A percentile compares a stretch with the other conserved stretches of the same genome.
phyloP scores from a whole-genome alignment of 1,140 invertebrate genomes.

The Fragariocoptes setiger region DNA sequence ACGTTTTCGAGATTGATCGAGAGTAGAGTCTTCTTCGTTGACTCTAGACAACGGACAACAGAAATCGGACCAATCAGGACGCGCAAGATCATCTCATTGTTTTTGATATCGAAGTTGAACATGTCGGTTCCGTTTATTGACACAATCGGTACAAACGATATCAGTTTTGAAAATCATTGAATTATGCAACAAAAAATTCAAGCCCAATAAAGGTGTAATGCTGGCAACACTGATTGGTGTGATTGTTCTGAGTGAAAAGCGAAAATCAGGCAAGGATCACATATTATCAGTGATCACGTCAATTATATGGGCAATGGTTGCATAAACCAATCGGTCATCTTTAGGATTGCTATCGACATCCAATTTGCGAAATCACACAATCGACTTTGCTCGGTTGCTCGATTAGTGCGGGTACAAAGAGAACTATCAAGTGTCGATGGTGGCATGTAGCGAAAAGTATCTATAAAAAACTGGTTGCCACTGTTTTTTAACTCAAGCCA shows the following conservation, averaged over 20 bases:
- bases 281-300: slow-evolving; percentile 12
- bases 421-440: slow-evolving; percentile 49
- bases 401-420: slow-evolving; percentile 59
- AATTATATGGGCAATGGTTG: slow-evolving; percentile 4
- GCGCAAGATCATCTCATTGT: no score
- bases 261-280: slow-evolving; percentile 22
- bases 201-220: no score
- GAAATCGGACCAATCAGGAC: no score
- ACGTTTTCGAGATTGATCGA: no score
- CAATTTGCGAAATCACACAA: slow-evolving; percentile 25
- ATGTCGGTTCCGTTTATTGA: no score
- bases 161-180: no score
- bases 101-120: no score
- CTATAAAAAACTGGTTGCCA: slow-evolving; percentile 39
- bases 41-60: no score
- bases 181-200: no score
- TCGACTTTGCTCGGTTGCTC: slow-evolving; percentile 35
- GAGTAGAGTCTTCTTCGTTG: no score
- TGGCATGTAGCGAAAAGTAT: slow-evolving; percentile 54
- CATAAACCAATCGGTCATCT: slow-evolving; percentile 13
- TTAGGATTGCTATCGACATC: slow-evolving; percentile 20
- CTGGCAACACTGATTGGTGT: no score
- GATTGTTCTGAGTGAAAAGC: slow-evolving; percentile 21
- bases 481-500: slow-evolving; percentile 51
- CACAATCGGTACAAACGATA: no score